phyloP scores from a whole-genome alignment of 37 sponge, comb jelly and placozoan species.

The Crambe crambe region DNA sequence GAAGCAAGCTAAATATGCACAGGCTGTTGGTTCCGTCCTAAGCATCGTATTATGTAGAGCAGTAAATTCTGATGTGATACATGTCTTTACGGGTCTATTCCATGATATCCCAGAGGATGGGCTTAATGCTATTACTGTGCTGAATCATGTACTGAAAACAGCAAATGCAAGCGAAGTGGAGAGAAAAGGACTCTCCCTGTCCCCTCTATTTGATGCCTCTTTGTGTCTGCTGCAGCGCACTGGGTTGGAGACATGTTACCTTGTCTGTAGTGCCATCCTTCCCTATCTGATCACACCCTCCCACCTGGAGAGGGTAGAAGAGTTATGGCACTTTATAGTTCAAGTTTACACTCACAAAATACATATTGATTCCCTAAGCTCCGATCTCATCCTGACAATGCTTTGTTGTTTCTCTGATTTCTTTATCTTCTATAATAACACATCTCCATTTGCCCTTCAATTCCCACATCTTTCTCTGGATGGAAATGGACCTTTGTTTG shows the following conservation, averaged over 20 bases:
- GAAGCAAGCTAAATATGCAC: not conserved
- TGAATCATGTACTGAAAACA: slow-evolving; percentile 1
- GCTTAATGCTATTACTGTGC: slow-evolving; percentile 3
- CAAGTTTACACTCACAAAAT: not conserved
- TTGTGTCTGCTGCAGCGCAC: slow-evolving; percentile 26
- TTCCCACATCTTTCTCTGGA: not conserved
- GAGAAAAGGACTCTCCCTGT: not conserved
- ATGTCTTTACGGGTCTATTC: not conserved
- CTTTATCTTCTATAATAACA: slow-evolving; percentile 15
- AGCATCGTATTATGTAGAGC: not conserved
- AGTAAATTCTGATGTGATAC: not conserved
- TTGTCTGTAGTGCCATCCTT: slow-evolving; percentile 37
- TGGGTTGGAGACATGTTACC: slow-evolving; percentile 20
- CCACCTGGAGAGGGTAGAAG: not conserved
- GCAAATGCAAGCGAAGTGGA: not conserved
- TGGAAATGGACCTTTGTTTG: slow-evolving; percentile 12
- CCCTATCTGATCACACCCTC: slow-evolving; percentile 36
- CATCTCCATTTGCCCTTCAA: slow-evolving; percentile 18
- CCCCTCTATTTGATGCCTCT: slow-evolving; percentile 20
- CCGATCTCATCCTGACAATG: slow-evolving; percentile 38
- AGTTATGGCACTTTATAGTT: slow-evolving; percentile 48
- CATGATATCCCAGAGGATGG: not conserved
- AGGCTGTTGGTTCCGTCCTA: not conserved
- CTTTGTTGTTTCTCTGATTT: slow-evolving; percentile 64
- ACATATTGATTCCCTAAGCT: slow-evolving; percentile 5